Evolutionary conservation across 1,140 invertebrate species (phyloP), one percentile per base, ranked within the genome.

Genomic region (Zaprionus taronus): DNA sequence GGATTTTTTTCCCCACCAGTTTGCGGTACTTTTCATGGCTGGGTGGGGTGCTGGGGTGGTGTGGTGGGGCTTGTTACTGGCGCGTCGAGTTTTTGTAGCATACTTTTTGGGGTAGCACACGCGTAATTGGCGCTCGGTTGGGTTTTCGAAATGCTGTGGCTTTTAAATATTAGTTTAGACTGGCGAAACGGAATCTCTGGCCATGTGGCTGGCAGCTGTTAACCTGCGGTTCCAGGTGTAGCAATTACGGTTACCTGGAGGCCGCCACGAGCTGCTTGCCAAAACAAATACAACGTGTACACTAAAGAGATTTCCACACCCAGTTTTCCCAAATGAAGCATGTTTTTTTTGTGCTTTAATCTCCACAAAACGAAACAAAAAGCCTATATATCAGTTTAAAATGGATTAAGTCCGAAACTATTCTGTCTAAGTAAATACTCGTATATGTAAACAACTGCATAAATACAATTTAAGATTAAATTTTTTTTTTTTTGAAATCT

Each of bases 121-220:
- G 81, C 81, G 77, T 83, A 77, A 83, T 83, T 83, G 81, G 81
- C 83, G 81, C 83, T 77, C 55, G 81, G 77, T 67, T 58, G 63
- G 77, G 72, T 77, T 71, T 75, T 77, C 60, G 72, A 56, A 65
- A 64, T 66, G 71, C 62, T 79, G 81, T 67, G 76, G 72, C 81
- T 68, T 74, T 83, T 83, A 77, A 83, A 83, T 83, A 75, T 73
- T 73, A 72, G 72, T 65, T 83, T 53, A 60, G 64, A 72, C 65
- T 65, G 49, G 17, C 31, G 44, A 24, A 24, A 17, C 61, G 17
- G 56, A 53, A 62, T 62, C 57, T 74, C 57, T 55, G 66, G 65
- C 20, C 49, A 62, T 69, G 58, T 36, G 49, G 72, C 47, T 62
- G 66, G 66, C 66, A 74, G 66, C 72, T 69, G 65, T 74, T 69